Base-by-base conservation (phyloP, 2,113 vertebrate species). In the Heloderma charlesbogerti region DNA sequence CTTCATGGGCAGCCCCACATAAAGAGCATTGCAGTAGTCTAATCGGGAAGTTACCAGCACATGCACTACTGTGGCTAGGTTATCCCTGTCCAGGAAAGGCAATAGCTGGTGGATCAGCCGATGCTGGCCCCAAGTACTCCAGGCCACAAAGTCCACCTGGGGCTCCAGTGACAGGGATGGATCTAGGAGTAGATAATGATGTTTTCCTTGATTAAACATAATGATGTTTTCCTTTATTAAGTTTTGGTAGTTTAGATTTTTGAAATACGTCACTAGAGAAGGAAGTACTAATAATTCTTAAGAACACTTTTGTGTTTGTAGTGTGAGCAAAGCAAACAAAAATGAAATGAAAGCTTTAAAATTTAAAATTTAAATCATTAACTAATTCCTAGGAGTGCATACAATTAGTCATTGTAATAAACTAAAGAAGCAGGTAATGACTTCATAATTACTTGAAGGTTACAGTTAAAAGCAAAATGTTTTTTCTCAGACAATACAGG, bases 391-490 rank as follows among this genome's bases (percentile, higher is more conserved):
- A 90, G 60, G 8, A 85, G 43, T 78, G 60, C 84, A 54, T 90
- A 86, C n/a, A 86, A 69, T 85, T 90, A 79, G 34, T 43, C 5
- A 37, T 89, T 90, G 72, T 86, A 85, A 85, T 90, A 85, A 84
- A 88, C 57, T 67, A 67, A 85, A 54, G 43, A 67, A 40, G 82
- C 43, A 67, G 74, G n/a, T 77, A 84, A 78, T 86, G 60, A 90
- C 45, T 86, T 90, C 25, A 78, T 67, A 69, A 90, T 90, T 13
- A 67, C 43, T 78, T 77, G n/a, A 67, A 85, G 27, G 89, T 85
- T 85, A 85, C 43, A 48, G 31, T 84, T 84, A 85, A 90, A 90
- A 75, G 10, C 18, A 15, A 74, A 83, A 84, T 10, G 37, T 45
- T 78, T 88, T 63, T 90, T 48, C 15, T 67, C 16, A 69, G 22